These are phyloP conservation scores for Nyctalus aviator DNA, from an alignment of 2,797 vertebrate genomes.

Conservation along the genomic window DNA sequence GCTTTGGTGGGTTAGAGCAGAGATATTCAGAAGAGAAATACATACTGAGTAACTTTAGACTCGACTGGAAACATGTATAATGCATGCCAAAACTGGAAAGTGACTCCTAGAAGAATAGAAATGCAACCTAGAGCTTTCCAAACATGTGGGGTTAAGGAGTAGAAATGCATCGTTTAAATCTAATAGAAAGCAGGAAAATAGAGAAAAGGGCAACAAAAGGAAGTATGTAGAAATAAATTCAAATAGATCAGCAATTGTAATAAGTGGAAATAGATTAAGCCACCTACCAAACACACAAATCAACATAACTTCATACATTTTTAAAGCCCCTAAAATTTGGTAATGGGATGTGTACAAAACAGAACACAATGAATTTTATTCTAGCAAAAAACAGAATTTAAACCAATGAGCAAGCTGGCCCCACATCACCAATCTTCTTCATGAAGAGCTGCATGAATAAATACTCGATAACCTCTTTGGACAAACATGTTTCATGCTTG, in stretches of 20 bases:
- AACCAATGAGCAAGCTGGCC: neutral
- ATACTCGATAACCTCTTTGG: neutral
- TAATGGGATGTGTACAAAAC: neutral
- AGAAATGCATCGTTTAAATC: neutral
- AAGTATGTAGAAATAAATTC: constrained; percentile 15
- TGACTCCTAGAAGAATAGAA: neutral
- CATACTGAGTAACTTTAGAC: constrained; percentile 21
- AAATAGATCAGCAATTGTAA: constrained; percentile 28
- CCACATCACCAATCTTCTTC: neutral
- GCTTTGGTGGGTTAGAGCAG: neutral
- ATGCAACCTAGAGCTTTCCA: neutral
- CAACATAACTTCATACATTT: neutral
- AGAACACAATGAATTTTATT: constrained; percentile 18
- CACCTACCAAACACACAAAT: constrained; percentile 6
- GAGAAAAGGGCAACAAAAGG: neutral
- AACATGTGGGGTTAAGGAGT: neutral
- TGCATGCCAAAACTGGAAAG: neutral
- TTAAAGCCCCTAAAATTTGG: neutral
- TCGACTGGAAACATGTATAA: neutral
- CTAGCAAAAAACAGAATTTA: constrained; percentile 18
- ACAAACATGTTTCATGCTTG: neutral
- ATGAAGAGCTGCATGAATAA: neutral
- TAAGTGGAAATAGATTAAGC: constrained; percentile 7
- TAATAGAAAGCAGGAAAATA: neutral
- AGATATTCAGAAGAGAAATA: neutral